phyloP scores from a whole-genome alignment of 1,140 invertebrate genomes.

The Scaptomyza pallida region DNA sequence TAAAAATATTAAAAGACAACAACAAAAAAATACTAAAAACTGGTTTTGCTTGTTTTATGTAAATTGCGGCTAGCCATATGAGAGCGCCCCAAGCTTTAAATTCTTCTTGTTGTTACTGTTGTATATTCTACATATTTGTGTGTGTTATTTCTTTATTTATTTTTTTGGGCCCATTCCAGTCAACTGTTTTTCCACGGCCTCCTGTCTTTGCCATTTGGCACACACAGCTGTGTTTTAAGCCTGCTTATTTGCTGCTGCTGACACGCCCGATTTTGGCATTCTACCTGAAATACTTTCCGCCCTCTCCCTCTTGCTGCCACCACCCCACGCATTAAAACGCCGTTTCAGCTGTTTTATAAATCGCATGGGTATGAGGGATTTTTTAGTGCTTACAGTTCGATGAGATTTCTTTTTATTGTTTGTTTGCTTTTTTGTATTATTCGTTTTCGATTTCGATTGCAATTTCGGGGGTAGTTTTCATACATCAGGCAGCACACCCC shows the following conservation, averaged over 20 bases:
- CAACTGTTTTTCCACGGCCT: conserved; percentile 48
- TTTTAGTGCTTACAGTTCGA: conserved; percentile 48
- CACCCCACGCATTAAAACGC: conserved; percentile 21
- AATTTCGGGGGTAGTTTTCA: conserved; percentile 73
- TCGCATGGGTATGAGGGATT: neutral
- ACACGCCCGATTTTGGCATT: conserved; percentile 37
- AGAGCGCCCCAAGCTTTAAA: conserved; percentile 54
- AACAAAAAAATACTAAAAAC: conserved; percentile 59
- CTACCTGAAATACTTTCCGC: conserved; percentile 21
- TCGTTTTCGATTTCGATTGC: conserved; percentile 48
- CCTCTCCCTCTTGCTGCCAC: neutral
- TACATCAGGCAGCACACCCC: conserved; percentile 62
- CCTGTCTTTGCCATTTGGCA: conserved; percentile 18
- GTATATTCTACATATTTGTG: conserved; percentile 13
- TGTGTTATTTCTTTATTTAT: conserved; percentile 34
- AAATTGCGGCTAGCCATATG: conserved; percentile 68
- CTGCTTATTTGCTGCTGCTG: conserved; percentile 8
- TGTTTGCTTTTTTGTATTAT: conserved; percentile 12
- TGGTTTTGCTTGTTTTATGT: conserved; percentile 80
- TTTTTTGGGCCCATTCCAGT: conserved; percentile 30
- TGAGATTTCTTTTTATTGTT: conserved; percentile 52
- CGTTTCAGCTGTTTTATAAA: conserved; percentile 16
- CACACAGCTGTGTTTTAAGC: conserved; percentile 34
- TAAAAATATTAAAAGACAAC: conserved; percentile 35
- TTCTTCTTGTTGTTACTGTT: conserved; percentile 41